Base-by-base conservation (phyloP, 1,140 invertebrate species). In the Nylanderia fulva region DNA sequence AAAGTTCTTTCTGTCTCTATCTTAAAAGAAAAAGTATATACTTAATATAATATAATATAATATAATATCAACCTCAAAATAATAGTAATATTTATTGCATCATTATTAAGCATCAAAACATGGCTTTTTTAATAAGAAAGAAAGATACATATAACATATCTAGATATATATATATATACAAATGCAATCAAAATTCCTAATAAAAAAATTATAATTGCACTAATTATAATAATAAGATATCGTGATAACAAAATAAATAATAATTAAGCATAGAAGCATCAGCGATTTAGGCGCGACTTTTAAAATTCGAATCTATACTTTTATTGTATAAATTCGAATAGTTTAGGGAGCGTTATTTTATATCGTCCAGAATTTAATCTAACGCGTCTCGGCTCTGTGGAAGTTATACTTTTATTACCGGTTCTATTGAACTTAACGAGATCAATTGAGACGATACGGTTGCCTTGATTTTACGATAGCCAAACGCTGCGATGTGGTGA, bases 391-490 rank as follows among this genome's bases (percentile, higher is more conserved):
- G 77, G 72, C 89, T 48, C 45, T 86, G 68, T 90, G 86, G 80
- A 90, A 90, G 90, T 91, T 92, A 93, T 92, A 92, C 88, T 93
- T 93, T 92, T 93, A 93, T 93, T 93, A 86, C 86, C 88, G 90
- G 87, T 92, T 93, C 91, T 92, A 93, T 94, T 94, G 92, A 92
- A 91, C 90, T 93, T 93, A 94, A 94, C 93, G 91, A 94, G 92
- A 86, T 88, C 93, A 93, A 94, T 94, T 94, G 92, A 92, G 88
- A 91, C 87, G 88, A 93, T 93, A 93, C 88, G 90, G 88, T 90
- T 93, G 93, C 93, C 92, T 93, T 93, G 92, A 92, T 92, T 91
- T 93, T 91, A 92, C 91, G 92, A 92, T 93, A 92, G 91, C 86
- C 60, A 75, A 63, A 89, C 90, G 90, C 45, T 48, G 45, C 85